Evolutionary conservation across 2,113 vertebrate genomes (phyloP).

Genomic region (Corynorhinus townsendii): DNA sequence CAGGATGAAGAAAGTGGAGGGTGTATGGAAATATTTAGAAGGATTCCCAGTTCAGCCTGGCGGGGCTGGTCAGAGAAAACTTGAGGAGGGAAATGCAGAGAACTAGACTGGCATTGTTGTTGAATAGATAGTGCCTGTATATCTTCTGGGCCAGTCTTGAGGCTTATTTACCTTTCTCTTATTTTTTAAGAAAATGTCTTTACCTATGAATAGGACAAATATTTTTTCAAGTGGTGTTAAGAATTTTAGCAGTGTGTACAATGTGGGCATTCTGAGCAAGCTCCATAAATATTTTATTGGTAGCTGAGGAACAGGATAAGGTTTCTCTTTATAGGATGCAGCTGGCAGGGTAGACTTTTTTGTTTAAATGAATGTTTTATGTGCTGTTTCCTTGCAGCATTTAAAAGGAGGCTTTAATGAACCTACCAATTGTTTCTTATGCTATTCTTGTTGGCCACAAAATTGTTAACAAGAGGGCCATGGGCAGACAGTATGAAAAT

Average conservation of each 20-base stretch:
- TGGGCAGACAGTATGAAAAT: constrained; percentile 23
- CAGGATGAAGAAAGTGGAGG: background rate
- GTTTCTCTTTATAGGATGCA: constrained; percentile 73
- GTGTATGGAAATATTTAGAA: background rate
- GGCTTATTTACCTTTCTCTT: background rate
- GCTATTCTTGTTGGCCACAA: constrained; percentile 52
- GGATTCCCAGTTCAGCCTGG: background rate
- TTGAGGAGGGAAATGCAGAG: background rate
- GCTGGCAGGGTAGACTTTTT: constrained; percentile 67
- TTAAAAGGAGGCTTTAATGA: constrained; percentile 72
- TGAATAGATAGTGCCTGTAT: background rate
- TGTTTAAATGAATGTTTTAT: constrained; percentile 79
- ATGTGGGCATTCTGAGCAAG: constrained; percentile 54
- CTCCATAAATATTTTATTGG: constrained; percentile 81
- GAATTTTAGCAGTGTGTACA: constrained; percentile 69
- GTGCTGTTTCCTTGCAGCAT: constrained; percentile 62
- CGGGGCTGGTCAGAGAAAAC: background rate
- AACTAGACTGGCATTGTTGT: background rate
- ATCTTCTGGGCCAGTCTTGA: background rate
- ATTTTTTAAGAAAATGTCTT: background rate
- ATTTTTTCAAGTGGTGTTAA: constrained; percentile 56
- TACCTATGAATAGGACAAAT: constrained; percentile 51
- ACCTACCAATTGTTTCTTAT: constrained; percentile 53
- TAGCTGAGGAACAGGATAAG: constrained; percentile 71
- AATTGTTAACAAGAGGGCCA: constrained; percentile 42